Evolutionary conservation across 2,113 vertebrate genomes (phyloP).

Genomic region (Gobiocypris rarus): DNA sequence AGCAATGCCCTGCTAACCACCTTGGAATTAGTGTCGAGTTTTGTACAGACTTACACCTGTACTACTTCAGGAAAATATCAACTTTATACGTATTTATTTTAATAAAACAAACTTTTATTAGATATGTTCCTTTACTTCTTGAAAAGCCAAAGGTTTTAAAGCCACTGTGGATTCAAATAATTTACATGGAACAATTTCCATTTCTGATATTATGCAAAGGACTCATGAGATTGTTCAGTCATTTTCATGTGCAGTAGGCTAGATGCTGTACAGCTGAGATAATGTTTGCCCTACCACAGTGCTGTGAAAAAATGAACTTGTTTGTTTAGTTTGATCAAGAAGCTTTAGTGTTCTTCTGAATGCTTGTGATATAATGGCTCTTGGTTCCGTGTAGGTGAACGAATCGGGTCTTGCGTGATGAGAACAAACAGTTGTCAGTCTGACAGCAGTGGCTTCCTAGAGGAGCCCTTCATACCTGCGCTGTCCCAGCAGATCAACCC

Average conservation of each 20-base stretch:
- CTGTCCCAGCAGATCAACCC: slow-evolving; percentile 61
- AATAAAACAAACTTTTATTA: too few species aligned
- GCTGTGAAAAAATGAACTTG: neutral
- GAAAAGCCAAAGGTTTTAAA: neutral
- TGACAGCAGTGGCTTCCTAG: slow-evolving; percentile 83
- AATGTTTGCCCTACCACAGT: neutral
- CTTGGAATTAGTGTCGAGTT: neutral
- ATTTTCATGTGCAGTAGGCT: slow-evolving; percentile 25
- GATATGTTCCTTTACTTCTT: neutral
- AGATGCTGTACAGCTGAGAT: neutral
- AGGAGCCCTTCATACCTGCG: slow-evolving; percentile 73
- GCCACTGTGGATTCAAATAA: slow-evolving; percentile 15
- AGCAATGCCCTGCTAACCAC: neutral
- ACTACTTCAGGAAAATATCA: neutral
- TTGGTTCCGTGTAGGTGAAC: slow-evolving; percentile 31
- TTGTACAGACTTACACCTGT: neutral
- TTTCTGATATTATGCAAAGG: slow-evolving; percentile 43
- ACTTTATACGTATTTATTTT: neutral
- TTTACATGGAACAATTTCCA: slow-evolving; percentile 22
- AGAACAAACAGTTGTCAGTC: slow-evolving; percentile 82
- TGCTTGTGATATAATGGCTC: neutral
- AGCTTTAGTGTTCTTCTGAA: neutral
- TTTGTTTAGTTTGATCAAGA: slow-evolving; percentile 39
- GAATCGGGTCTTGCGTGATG: slow-evolving; percentile 51
- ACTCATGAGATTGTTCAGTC: neutral